Conservation (phyloP, 2,888 invertebrate genomes). For the Andrena camellia region DNA sequence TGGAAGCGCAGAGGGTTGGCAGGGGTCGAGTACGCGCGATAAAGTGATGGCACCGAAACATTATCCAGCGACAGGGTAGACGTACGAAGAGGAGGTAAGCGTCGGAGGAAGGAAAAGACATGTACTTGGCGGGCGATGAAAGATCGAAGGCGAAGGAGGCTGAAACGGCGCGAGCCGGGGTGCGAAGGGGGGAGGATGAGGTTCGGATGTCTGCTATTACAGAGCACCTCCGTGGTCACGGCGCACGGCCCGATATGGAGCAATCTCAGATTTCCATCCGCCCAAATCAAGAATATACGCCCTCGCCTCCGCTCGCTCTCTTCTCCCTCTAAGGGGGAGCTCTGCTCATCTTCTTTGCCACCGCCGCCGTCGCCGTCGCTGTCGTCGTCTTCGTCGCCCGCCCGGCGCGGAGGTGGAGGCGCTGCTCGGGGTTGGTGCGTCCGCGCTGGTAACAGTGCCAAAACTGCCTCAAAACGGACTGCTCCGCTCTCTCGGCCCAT, state of each 20-base stretch:
- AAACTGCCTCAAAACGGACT: constrained; percentile 79
- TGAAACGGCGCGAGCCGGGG: neutral
- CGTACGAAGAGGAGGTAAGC: neutral
- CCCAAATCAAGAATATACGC: constrained; percentile 89
- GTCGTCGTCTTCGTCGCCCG: constrained; percentile 44
- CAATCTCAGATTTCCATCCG: constrained; percentile 90
- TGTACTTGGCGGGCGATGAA: constrained; percentile 2
- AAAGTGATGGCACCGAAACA: neutral
- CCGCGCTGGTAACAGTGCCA: constrained; percentile 77
- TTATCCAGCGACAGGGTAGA: constrained; percentile 19
- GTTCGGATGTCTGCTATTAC: constrained; percentile 80
- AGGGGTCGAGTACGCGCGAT: neutral
- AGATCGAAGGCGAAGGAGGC: constrained; percentile 1
- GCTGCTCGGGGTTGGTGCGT: constrained; percentile 73
- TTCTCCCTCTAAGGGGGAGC: constrained; percentile 60
- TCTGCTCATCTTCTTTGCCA: constrained; percentile 46
- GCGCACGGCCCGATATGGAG: constrained; percentile 88
- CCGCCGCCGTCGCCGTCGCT: constrained; percentile 30
- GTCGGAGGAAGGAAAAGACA: neutral
- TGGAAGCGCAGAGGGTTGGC: neutral
- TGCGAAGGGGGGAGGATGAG: constrained; percentile 16
- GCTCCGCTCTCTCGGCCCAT: constrained; percentile 36
- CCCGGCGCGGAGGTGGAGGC: constrained; percentile 61
- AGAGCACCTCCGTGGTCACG: constrained; percentile 80
- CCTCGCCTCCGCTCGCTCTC: constrained; percentile 79